Evolutionary conservation across 2,888 invertebrate genomes (phyloP).

Genomic region (Cephus pygmeus): DNA sequence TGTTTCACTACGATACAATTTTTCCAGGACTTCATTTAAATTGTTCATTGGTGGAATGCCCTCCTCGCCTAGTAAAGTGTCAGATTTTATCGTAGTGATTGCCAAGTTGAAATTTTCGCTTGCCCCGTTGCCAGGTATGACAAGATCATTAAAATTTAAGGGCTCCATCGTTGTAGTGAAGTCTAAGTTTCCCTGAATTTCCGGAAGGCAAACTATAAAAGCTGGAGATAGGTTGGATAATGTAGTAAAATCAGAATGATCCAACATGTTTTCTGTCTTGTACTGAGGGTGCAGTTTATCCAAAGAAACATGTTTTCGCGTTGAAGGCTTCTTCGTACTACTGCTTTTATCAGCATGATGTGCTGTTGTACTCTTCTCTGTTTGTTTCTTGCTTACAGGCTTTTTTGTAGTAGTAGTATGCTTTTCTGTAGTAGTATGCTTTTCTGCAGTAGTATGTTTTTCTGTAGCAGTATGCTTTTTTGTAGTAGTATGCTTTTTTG

Average conservation of each 20-base stretch:
- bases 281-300: not conserved
- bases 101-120: not conserved
- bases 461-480: not conserved
- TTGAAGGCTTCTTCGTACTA: not conserved
- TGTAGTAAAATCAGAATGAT: not conserved
- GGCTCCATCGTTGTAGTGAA: not conserved
- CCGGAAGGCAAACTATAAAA: not conserved
- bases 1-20: not conserved
- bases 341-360: not conserved
- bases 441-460: not conserved
- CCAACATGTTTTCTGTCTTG: not conserved
- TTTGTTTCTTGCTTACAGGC: not conserved
- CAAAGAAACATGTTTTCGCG: not conserved
- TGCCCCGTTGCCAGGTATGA: not conserved
- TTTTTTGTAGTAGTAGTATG: not conserved
- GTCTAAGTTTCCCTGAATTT: not conserved
- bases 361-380: not conserved
- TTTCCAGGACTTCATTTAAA: not conserved
- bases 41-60: not conserved
- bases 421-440: not conserved
- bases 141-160: not conserved
- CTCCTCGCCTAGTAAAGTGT: not conserved
- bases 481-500: not conserved
- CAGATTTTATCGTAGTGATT: not conserved
- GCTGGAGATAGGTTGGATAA: not conserved